These are phyloP conservation scores for Zophobas morio DNA, from an alignment of 1,140 invertebrate genomes.

Conservation along the genomic window DNA sequence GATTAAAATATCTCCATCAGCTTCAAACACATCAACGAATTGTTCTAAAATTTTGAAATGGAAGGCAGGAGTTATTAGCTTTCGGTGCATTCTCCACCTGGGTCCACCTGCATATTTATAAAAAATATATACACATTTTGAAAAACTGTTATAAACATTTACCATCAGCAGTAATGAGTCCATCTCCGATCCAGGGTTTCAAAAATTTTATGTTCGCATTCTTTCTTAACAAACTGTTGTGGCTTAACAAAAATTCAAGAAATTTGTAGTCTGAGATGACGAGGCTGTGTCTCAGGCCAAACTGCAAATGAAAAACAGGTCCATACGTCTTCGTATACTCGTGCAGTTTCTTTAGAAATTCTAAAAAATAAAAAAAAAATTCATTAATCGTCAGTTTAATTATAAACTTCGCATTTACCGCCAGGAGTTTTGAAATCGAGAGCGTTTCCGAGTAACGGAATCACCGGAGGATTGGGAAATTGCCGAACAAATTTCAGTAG, in stretches of 20 bases:
- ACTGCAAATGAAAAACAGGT: conserved; percentile 1
- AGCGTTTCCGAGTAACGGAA: conserved; percentile 34
- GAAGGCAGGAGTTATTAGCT: conserved; percentile 84
- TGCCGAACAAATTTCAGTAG: conserved; percentile 1
- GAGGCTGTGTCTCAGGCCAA: conserved; percentile 1
- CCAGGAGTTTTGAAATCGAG: conserved; percentile 6
- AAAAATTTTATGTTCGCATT: conserved; percentile 80
- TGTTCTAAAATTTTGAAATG: conserved; percentile 87
- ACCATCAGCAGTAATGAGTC: conserved; percentile 79
- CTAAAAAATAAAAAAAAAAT: conserved; percentile 4
- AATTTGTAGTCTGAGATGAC: conserved; percentile 54
- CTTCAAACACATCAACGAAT: conserved; percentile 81
- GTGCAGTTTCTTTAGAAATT: conserved; percentile 6
- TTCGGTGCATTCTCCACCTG: conserved; percentile 77
- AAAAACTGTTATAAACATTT: conserved; percentile 26
- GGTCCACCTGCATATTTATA: conserved; percentile 44
- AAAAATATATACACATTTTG: background rate
- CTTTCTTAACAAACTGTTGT: conserved; percentile 81
- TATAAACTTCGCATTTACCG: background rate
- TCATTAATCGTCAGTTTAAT: background rate
- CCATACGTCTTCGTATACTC: conserved; percentile 50
- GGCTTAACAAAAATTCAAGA: conserved; percentile 74
- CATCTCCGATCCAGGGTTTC: conserved; percentile 84
- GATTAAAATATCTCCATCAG: conserved; percentile 75
- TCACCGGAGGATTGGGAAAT: conserved; percentile 11